Evolutionary conservation across 2,113 vertebrate genomes (phyloP).

Genomic region (Dinomys branickii): DNA sequence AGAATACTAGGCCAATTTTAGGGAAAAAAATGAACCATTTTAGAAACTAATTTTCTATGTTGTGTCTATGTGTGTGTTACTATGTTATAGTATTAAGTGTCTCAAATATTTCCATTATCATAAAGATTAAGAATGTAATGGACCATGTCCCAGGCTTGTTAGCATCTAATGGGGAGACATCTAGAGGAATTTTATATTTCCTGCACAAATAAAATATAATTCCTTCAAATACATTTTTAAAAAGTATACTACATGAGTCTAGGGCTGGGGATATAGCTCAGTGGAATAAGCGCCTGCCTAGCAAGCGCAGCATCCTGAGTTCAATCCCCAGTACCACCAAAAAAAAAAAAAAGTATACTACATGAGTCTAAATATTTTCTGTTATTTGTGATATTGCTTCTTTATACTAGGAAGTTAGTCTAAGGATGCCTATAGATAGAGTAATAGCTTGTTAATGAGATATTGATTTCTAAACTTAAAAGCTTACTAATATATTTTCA

Average conservation of each 20-base stretch:
- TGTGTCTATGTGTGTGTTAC: neutral
- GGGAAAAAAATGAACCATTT: neutral
- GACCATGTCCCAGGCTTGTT: neutral
- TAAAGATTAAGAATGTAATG: neutral
- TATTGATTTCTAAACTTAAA: constrained; percentile 85
- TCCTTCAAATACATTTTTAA: constrained; percentile 44
- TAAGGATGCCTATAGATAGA: constrained; percentile 58
- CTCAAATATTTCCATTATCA: neutral
- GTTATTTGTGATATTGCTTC: neutral
- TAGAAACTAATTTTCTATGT: neutral
- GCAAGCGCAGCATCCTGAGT: no score
- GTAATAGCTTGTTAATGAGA: constrained; percentile 80
- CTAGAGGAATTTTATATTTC: neutral
- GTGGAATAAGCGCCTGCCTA: no score
- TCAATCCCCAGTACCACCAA: no score
- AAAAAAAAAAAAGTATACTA: no score
- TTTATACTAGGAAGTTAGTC: constrained; percentile 60
- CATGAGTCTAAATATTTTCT: neutral
- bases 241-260: neutral
- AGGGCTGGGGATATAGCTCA: no score
- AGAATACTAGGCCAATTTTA: neutral
- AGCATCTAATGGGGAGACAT: neutral
- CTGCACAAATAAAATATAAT: neutral
- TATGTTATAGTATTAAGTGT: neutral
- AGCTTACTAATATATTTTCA: constrained; percentile 76